Conservation (phyloP, 1,140 invertebrate species). For the Procambarus clarkii region DNA sequence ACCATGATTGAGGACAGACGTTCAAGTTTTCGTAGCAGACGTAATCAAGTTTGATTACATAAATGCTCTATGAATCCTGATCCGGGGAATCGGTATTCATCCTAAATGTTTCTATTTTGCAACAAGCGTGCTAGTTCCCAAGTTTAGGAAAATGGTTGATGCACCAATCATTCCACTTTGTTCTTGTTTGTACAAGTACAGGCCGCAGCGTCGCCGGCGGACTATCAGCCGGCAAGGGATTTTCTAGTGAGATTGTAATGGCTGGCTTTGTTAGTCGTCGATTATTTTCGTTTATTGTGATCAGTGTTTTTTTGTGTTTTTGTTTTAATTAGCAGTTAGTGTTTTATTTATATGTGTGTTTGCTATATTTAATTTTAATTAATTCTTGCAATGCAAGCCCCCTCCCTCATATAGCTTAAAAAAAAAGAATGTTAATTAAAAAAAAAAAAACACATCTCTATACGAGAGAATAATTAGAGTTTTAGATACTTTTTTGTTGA, state of each 20-base stretch:
- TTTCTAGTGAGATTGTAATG: conserved; percentile 15
- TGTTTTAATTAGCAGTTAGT: not conserved
- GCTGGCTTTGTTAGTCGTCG: conserved; percentile 40
- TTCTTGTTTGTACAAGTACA: not conserved
- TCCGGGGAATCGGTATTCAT: not conserved
- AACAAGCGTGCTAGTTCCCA: not conserved
- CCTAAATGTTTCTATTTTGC: not conserved
- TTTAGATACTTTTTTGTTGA: conserved; percentile 21
- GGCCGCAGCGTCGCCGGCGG: not conserved
- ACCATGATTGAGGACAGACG: no score
- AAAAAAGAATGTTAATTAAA: not conserved
- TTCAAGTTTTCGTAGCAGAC: no score
- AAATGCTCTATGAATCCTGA: no score
- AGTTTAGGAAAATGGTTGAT: conserved; percentile 16
- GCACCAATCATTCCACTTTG: conserved; percentile 1
- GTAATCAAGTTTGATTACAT: no score
- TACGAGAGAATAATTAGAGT: conserved; percentile 27
- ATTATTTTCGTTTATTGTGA: not conserved
- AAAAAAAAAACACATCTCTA: not conserved
- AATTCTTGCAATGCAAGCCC: conserved; percentile 29
- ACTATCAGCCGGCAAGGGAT: not conserved
- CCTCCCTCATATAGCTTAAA: conserved; percentile 54
- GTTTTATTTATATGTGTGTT: conserved; percentile 18
- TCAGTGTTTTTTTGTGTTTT: not conserved
- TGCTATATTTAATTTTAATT: conserved; percentile 21